Evolutionary conservation across 2,888 invertebrate genomes (phyloP), one percentile per base, ranked within the genome.

Genomic region (Drosophila mettleri): DNA sequence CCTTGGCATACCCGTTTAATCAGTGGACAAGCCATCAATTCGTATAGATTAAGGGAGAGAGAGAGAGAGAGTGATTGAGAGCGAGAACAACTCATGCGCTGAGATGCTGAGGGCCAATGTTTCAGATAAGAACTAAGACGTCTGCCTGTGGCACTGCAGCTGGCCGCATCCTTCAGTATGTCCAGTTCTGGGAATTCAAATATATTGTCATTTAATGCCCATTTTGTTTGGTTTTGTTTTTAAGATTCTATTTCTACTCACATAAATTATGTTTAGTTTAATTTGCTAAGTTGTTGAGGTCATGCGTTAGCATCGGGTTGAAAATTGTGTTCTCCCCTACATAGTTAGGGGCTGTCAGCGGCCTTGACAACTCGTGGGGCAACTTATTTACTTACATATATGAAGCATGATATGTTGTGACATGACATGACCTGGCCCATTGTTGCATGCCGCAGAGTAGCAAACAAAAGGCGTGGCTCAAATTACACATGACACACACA

Each of bases 211-310:
- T 73, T 34, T 16, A 62, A 72, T 53, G 69, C 73, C 52, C 43
- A 55, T 12, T n/a, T 31, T 33, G 52, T 46, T 52, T 41, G 41
- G n/a, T 14, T 4, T 14, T 58, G n/a, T 70, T 73, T 75, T 83
- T 77, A 75, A 69, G 20, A n/a, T 80, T 63, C 63, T 34, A 8
- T 24, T 79, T 64, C 65, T 57, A 69, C 80, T 54, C 55, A 48
- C 67, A 67, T 36, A 61, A 61, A 65, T 48, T 46, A 38, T 63
- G 24, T n/a, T 39, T 54, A 57, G 24, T 63, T 62, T 34, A 51
- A 46, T 63, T 53, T 46, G 59, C 65, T 85, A 59, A 71, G 61
- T 78, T 67, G 69, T 76, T 75, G 77, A 76, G 72, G 75, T 76
- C 75, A 75, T 72, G 34, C 39, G 45, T 41, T 27, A 52, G 75